phyloP scores from a whole-genome alignment of 2,888 invertebrate species.

The Amphimallon solstitiale region DNA sequence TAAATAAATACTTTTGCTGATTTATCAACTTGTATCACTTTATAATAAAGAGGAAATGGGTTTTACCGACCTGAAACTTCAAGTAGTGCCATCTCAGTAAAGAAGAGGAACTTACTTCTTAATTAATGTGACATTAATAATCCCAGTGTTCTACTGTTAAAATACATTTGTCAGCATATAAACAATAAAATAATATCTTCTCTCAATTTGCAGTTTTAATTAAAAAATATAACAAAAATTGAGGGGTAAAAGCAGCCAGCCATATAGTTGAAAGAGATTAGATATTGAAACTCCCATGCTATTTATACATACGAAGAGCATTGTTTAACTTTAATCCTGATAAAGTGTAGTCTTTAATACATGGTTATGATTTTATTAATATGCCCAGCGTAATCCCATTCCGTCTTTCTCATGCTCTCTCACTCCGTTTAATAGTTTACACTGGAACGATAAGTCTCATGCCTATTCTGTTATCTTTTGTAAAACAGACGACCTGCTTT shows the following conservation, averaged over 20 bases:
- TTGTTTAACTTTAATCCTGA: constrained; percentile 53
- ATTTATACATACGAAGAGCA: constrained; percentile 42
- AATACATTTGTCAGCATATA: too few species aligned
- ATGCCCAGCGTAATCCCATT: constrained; percentile 57
- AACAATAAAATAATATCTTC: too few species aligned
- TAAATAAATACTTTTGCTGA: too few species aligned
- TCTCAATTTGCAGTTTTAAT: background rate
- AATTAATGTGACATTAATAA: too few species aligned
- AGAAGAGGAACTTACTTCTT: too few species aligned
- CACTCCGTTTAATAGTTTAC: constrained; percentile 50
- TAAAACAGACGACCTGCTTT: constrained; percentile 65
- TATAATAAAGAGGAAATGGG: too few species aligned
- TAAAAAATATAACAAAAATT: background rate
- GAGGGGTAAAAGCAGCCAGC: constrained; percentile 2
- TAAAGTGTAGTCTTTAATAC: constrained; percentile 53
- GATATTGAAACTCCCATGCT: constrained; percentile 30
- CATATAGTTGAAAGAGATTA: constrained; percentile 20
- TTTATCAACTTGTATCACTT: too few species aligned
- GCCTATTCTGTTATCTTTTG: constrained; percentile 63
- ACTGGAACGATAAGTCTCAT: constrained; percentile 58
- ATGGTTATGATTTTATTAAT: constrained; percentile 63
- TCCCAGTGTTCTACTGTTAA: too few species aligned
- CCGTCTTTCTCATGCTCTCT: constrained; percentile 4
- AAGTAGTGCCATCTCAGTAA: too few species aligned
- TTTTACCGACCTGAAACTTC: too few species aligned